Conservation (phyloP, 2,888 invertebrate species). For the Drosophila prostipennis region DNA sequence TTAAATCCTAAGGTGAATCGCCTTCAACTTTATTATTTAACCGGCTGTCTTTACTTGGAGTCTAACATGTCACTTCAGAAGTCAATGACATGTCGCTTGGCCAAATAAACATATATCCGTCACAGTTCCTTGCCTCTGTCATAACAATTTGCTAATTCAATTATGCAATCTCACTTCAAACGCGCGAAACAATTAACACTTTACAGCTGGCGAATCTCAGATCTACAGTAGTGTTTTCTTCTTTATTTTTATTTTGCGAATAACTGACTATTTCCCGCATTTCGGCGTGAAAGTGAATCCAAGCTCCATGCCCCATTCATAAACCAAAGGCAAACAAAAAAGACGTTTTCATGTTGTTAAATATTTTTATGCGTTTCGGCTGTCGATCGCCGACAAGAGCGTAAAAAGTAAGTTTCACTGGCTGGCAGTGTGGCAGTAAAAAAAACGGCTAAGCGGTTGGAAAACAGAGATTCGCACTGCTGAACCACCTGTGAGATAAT, state of each 20-base stretch:
- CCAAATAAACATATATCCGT: constrained; percentile 4
- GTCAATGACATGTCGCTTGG: constrained; percentile 15
- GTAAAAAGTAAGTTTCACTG: constrained; percentile 35
- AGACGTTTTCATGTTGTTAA: constrained; percentile 33
- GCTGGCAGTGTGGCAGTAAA: constrained; percentile 17
- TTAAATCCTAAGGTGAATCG: background rate
- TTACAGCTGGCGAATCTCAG: constrained; percentile 29
- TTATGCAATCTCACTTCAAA: constrained; percentile 31
- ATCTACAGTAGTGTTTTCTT: constrained; percentile 12
- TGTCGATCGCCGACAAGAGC: constrained; percentile 29
- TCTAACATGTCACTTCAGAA: background rate
- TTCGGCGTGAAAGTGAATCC: constrained; percentile 44
- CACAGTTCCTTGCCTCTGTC: constrained; percentile 3
- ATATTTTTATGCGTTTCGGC: constrained; percentile 36
- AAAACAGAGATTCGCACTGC: constrained; percentile 20
- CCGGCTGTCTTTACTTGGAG: background rate
- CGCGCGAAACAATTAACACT: constrained; percentile 44
- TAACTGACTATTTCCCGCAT: constrained; percentile 18
- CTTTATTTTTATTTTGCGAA: constrained; percentile 7
- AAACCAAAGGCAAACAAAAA: constrained; percentile 14
- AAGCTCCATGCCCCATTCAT: constrained; percentile 20
- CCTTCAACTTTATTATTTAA: background rate
- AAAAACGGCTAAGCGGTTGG: constrained; percentile 8
- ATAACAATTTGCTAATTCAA: constrained; percentile 31
- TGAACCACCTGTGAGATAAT: constrained; percentile 64